Percentiles rank a stretch among this genome's conserved stretches.
Conservation (phyloP, 2,888 invertebrate species). For the Nemoura dubitans region DNA sequence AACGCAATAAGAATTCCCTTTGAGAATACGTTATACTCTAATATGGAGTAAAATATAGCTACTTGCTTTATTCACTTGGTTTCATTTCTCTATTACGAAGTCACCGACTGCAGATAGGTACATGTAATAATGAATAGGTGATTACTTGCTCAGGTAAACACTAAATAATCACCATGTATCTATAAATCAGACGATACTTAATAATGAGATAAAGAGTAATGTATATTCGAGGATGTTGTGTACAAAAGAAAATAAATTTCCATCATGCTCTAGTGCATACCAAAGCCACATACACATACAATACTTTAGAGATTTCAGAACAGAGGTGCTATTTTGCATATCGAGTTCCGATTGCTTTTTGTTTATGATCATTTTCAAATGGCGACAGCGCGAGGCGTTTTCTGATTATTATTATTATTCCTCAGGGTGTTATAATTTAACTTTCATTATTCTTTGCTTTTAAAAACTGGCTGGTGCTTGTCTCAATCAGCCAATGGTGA, state of each 20-base stretch:
- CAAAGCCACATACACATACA: not conserved
- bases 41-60: not conserved
- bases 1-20: not conserved
- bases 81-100: constrained; percentile 14
- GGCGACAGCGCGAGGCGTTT: constrained; percentile 39
- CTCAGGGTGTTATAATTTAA: constrained; percentile 27
- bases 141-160: constrained; percentile 5
- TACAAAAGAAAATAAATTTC: constrained; percentile 2
- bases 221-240: not conserved
- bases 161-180: constrained; percentile 16
- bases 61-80: not conserved
- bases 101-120: not conserved
- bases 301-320: not conserved
- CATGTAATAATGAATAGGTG: not conserved
- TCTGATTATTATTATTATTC: constrained; percentile 36
- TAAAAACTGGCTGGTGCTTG: constrained; percentile 23
- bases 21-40: not conserved
- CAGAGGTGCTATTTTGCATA: constrained; percentile 24
- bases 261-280: not conserved
- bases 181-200: constrained; percentile 24
- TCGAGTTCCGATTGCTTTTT: not conserved
- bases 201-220: not conserved
- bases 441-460: constrained; percentile 36
- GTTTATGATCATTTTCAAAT: constrained; percentile 35
- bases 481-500: constrained; percentile 28